Base-by-base conservation (phyloP, 1,140 invertebrate species). In the Camponotus pennsylvanicus region DNA sequence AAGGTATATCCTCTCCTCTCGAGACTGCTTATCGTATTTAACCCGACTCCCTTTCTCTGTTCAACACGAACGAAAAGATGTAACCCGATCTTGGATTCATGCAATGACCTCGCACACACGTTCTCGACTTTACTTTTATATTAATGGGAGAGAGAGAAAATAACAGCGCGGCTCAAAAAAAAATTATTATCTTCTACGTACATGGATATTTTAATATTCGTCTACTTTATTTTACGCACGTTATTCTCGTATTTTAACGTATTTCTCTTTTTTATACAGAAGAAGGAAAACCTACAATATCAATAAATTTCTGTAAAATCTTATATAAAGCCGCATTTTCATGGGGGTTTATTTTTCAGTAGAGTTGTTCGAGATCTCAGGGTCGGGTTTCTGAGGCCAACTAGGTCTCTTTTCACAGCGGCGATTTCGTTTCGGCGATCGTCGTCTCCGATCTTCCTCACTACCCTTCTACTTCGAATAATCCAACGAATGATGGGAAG, bases 391-490 rank as follows among this genome's bases (percentile, higher is more conserved):
- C 9, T 15, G 34, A 11, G 52, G 18, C 61, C 71, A 71, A 59
- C 18, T 87, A 76, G 49, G 49, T 45, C 57, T 82, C 64, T 78
- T 78, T 85, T 85, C 49, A 66, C 83, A 69, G 57, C 49, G 61
- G 57, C 49, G 61, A 63, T 76, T 49, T 49, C 55, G 77, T 90
- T 85, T 89, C 86, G 61, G 4, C 83, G 73, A 89, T 90, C 88
- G 70, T 32, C 45, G 57, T 70, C 79, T 77, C 84, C 82, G 64
- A 91, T 89, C 79, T 87, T 55, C 75, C 70, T 86, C 59, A 45
- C 45, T 55, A 27, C 37, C 27, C 61, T 32, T 75, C 42, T 55
- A 73, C 55, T n/a, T 83, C 7, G 27, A 79, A 69, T 55, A 55
- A 82, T 80, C n/a, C 63, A 63, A 21, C 13, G 49, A 55, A 69